These are phyloP conservation scores for Pachyuromys duprasi DNA, from an alignment of 2,797 vertebrate genomes.

Conservation along the genomic window DNA sequence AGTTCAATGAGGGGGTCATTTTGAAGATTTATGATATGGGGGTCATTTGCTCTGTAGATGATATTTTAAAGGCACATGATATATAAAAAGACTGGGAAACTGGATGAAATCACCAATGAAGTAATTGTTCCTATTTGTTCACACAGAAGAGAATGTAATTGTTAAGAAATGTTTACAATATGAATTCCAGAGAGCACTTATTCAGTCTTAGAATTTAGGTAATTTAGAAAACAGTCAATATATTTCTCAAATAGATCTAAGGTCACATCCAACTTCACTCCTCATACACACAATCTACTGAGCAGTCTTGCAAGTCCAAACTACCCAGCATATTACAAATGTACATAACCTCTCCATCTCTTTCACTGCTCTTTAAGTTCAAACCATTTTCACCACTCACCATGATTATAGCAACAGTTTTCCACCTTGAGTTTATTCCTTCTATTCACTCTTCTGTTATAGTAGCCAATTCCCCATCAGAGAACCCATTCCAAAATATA, in stretches of 20 bases:
- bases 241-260: not conserved
- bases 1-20: not conserved
- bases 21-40: conserved; percentile 30
- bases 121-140: conserved; percentile 55
- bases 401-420: not conserved
- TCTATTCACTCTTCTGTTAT: not conserved
- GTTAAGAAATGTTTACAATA: conserved; percentile 30
- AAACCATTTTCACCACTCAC: conserved; percentile 13
- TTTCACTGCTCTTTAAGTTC: not conserved
- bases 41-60: not conserved
- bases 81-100: not conserved
- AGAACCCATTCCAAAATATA: conserved; percentile 37
- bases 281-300: not conserved
- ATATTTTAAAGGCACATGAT: conserved; percentile 13
- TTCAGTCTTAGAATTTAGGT: conserved; percentile 43
- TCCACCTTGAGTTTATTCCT: not conserved
- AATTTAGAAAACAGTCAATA: conserved; percentile 47
- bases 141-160: conserved; percentile 27
- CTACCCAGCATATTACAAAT: not conserved
- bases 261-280: not conserved
- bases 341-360: not conserved
- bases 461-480: not conserved
- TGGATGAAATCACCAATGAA: conserved; percentile 50
- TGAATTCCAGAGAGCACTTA: conserved; percentile 20
- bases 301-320: not conserved